A percentile compares a stretch with the other conserved stretches of the same genome.
These are phyloP conservation scores for Hesperia comma DNA, from an alignment of 2,888 invertebrate genomes.

Conservation along the genomic window DNA sequence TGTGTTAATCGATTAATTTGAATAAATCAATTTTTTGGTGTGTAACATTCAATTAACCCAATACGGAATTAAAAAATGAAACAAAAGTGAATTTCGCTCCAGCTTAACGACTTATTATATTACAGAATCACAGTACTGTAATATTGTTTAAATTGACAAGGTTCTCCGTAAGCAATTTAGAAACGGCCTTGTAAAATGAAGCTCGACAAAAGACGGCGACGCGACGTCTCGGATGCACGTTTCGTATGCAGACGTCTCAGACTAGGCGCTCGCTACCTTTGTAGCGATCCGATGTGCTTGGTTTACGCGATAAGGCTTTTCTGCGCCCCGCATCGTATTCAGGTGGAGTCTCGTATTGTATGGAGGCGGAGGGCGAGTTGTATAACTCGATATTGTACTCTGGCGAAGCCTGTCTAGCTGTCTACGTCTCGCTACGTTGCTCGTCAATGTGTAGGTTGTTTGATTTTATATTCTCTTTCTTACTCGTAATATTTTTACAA, in stretches of 20 bases:
- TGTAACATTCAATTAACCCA: too few species aligned
- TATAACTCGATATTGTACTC: conserved; percentile 6
- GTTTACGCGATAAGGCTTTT: conserved; percentile 13
- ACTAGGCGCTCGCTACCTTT: conserved; percentile 10
- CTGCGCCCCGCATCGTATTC: background rate
- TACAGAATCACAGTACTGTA: background rate
- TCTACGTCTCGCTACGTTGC: background rate
- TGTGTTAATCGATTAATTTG: too few species aligned
- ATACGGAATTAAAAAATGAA: too few species aligned
- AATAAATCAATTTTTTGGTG: too few species aligned
- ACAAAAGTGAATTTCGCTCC: too few species aligned
- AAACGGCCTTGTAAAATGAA: conserved; percentile 5
- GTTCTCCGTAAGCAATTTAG: background rate
- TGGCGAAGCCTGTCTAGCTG: background rate
- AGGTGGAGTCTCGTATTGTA: conserved; percentile 1
- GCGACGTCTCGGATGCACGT: conserved; percentile 2
- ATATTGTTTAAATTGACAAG: background rate
- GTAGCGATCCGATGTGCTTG: conserved; percentile 10
- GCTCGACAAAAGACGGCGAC: conserved; percentile 4
- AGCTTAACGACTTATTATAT: too few species aligned
- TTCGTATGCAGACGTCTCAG: conserved; percentile 8
- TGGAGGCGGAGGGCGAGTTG: background rate
- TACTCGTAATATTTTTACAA: background rate
- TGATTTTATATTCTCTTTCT: background rate
- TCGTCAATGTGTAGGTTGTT: background rate